Percentiles rank a stretch among this genome's conserved stretches.
Conservation (phyloP, 1,140 invertebrate species). For the Lutraria rhynchaena region DNA sequence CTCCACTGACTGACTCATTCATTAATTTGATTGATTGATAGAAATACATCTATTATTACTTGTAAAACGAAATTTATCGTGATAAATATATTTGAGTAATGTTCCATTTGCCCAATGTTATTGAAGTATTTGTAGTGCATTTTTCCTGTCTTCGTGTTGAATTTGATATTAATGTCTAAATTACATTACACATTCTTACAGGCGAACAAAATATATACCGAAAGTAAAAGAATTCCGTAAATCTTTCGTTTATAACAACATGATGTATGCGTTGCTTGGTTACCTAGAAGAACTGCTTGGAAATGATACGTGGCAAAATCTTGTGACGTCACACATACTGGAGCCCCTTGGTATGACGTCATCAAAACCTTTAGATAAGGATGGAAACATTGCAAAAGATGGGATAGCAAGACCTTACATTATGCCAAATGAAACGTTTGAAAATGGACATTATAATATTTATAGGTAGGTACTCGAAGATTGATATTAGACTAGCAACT, state of each 20-base stretch:
- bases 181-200: conserved; percentile 33
- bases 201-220: conserved; percentile 64
- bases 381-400: conserved; percentile 29
- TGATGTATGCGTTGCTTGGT: conserved; percentile 69
- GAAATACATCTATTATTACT: too few species aligned
- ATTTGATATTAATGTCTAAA: too few species aligned
- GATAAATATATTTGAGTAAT: too few species aligned
- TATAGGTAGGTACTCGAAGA: too few species aligned
- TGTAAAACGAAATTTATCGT: too few species aligned
- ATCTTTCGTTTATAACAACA: conserved; percentile 66
- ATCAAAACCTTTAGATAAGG: conserved; percentile 51
- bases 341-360: conserved; percentile 66
- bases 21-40: too few species aligned
- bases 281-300: conserved; percentile 62
- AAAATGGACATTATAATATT: conserved; percentile 18
- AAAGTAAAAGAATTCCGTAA: conserved; percentile 47
- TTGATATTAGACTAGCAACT: too few species aligned
- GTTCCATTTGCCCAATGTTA: too few species aligned
- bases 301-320: conserved; percentile 62
- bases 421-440: conserved; percentile 1
- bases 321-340: conserved; percentile 59
- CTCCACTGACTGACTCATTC: too few species aligned
- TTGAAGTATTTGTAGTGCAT: too few species aligned
- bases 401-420: conserved; percentile 50
- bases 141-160: too few species aligned